A percentile compares a stretch with the other conserved stretches of the same genome.
These are phyloP conservation scores for Nannobrachium achirus DNA, from an alignment of 2,113 vertebrate species.

Conservation along the genomic window DNA sequence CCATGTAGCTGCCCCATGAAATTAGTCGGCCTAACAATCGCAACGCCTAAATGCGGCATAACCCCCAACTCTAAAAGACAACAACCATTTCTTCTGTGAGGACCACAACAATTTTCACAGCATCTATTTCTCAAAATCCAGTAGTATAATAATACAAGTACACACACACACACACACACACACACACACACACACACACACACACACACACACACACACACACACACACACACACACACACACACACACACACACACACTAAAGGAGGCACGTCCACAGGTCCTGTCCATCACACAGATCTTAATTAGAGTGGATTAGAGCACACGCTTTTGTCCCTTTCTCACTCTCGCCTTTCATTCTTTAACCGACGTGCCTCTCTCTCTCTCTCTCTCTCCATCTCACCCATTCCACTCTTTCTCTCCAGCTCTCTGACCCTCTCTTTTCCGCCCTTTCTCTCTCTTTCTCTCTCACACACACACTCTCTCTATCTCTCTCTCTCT, in stretches of 20 bases:
- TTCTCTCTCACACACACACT: conserved; percentile 27
- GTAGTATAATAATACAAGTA: neutral
- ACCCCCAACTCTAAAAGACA: no score
- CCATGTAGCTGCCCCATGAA: no score
- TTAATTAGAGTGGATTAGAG: conserved; percentile 80
- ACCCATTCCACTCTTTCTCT: conserved; percentile 59
- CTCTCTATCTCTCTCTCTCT: conserved; percentile 39
- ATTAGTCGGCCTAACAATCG: no score
- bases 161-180: conserved; percentile 16
- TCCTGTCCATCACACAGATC: conserved; percentile 77
- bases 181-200: neutral
- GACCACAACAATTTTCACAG: no score
- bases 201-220: conserved; percentile 44
- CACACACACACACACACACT: conserved; percentile 40
- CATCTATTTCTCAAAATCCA: no score
- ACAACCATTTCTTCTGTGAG: no score
- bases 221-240: conserved; percentile 46
- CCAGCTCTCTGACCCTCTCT: conserved; percentile 51
- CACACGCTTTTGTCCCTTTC: conserved; percentile 74
- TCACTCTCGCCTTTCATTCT: conserved; percentile 69
- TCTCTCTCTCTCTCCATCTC: conserved; percentile 14
- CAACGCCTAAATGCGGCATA: no score
- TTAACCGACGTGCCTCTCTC: conserved; percentile 57
- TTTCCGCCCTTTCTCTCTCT: no score
- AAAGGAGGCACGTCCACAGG: conserved; percentile 75